Conservation (phyloP, 1,140 invertebrate species). For the Chlorops oryzae region DNA sequence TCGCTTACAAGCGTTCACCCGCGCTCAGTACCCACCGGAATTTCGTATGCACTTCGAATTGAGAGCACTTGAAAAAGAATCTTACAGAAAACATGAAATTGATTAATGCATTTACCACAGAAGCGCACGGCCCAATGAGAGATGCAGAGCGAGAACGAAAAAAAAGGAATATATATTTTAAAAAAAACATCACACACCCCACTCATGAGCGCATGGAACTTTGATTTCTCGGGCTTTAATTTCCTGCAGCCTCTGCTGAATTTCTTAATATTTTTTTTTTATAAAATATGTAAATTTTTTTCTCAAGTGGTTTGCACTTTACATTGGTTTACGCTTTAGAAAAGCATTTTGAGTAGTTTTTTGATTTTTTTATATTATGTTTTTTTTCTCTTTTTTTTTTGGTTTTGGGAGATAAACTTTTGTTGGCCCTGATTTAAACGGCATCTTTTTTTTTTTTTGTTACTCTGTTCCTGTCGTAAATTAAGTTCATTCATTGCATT, state of each 20-base stretch:
- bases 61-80: background rate
- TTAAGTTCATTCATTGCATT: slow-evolving; percentile 15
- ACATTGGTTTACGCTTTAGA: slow-evolving; percentile 20
- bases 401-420: no score
- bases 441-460: background rate
- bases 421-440: no score
- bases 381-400: no score
- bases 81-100: slow-evolving; percentile 44
- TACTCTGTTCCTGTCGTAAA: background rate
- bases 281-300: slow-evolving; percentile 46
- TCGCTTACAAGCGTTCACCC: slow-evolving; percentile 7
- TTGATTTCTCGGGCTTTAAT: no score
- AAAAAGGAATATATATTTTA: no score
- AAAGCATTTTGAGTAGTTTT: no score
- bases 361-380: no score
- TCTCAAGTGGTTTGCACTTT: slow-evolving; percentile 43
- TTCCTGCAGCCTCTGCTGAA: no score
- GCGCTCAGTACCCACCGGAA: slow-evolving; percentile 8
- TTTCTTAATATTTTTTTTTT: no score
- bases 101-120: slow-evolving; percentile 46
- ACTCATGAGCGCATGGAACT: slow-evolving; percentile 5
- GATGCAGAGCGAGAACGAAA: no score
- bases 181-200: slow-evolving; percentile 5
- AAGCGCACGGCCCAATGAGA: no score
- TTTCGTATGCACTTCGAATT: slow-evolving; percentile 4